Base-by-base conservation (phyloP, 2,888 invertebrate genomes). In the Trichacis sp. region DNA sequence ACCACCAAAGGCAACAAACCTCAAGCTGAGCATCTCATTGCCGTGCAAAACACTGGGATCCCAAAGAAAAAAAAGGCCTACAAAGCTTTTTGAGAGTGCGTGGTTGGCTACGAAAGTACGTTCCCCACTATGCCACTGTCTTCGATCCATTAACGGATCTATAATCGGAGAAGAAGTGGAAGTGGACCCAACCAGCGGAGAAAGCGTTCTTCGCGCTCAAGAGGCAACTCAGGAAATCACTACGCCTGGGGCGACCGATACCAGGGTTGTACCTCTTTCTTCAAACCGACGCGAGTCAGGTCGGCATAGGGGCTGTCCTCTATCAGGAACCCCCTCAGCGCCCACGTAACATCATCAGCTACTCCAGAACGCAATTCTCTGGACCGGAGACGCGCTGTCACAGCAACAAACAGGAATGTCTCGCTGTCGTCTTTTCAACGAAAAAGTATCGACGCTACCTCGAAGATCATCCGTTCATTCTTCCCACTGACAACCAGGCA, bases 101-200 rank as follows among this genome's bases (percentile, higher is more conserved):
- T 48, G 64, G 60, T 42, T 71, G 64, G 68, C 17, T 61, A 1
- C 15, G 48, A 1, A 59, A 65, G 29, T 63, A 57, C 36, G 15
- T 65, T 1, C 54, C 50, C 0, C 9, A 40, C 24, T 64, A 33
- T 6, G 46, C 53, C 5, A 1, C 11, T 2, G 6, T 40, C 5
- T 14, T 19, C 0, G 53, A 50, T 2, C 55, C 54, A 1, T 29
- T 60, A 0, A 65, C 56, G 0, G 45, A 65, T n/a, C 17, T 61
- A 1, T 20, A 61, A 1, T 12, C 11, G 0, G 48, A 20, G 1
- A 49, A 30, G 15, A 0, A 9, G 0, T 53, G 33, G 14, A 48
- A 54, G 1, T 59, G 62, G 59, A 62, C 33, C 1, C 1, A 1
- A 1, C 24, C 17, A n/a, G 49, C 53, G 0, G 17, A 56, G 11